phyloP scores from a whole-genome alignment of 2,113 vertebrate species.

The Meriones unguiculatus region DNA sequence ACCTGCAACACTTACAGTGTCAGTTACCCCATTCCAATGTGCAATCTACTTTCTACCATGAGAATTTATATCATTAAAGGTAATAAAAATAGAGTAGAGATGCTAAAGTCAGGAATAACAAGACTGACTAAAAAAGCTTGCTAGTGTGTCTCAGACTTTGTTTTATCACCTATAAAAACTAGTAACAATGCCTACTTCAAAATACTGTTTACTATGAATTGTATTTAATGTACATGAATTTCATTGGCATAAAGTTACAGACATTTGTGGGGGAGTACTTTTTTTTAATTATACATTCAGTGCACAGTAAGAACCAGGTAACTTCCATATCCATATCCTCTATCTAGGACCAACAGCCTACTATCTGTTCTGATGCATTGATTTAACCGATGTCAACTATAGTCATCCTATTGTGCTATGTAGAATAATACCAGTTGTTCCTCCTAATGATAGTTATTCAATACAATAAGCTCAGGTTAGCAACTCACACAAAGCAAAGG shows the following conservation, averaged over 20 bases:
- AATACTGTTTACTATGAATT: slow-evolving; percentile 1
- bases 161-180: not conserved
- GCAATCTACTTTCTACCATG: not conserved
- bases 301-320: not conserved
- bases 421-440: too few relatives aligned
- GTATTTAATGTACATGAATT: not conserved
- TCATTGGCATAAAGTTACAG: not conserved
- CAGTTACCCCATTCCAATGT: not conserved
- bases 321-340: not conserved
- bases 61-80: not conserved
- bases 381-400: too few relatives aligned
- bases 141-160: not conserved
- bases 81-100: slow-evolving; percentile 13
- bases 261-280: not conserved
- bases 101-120: slow-evolving; percentile 14
- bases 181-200: slow-evolving; percentile 7
- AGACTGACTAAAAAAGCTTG: too few relatives aligned
- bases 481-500: not conserved
- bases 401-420: too few relatives aligned
- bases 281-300: not conserved
- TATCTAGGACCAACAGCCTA: not conserved
- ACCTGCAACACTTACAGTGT: not conserved
- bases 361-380: not conserved
- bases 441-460: not conserved
- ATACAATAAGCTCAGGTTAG: not conserved